Evolutionary conservation across 2,888 invertebrate genomes (phyloP).

Genomic region (Loripinus fragilis): DNA sequence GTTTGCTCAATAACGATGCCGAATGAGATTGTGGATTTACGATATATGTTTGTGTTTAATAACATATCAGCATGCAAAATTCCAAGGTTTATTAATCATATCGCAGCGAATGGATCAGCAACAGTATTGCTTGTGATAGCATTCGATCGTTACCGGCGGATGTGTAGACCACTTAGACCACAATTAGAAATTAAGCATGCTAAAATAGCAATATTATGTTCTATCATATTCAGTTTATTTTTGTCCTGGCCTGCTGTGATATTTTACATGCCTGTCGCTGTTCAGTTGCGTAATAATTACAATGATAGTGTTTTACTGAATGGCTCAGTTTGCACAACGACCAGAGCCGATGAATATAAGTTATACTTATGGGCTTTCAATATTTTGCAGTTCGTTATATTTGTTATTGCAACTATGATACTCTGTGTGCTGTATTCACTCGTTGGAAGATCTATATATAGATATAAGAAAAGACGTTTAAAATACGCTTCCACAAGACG

Average conservation of each 20-base stretch:
- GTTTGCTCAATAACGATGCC: slow-evolving; percentile 67
- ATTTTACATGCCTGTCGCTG: slow-evolving; percentile 63
- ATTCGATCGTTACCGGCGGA: slow-evolving; percentile 69
- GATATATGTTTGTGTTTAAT: slow-evolving; percentile 64
- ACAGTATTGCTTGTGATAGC: slow-evolving; percentile 65
- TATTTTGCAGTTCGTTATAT: slow-evolving; percentile 58
- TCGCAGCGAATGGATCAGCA: slow-evolving; percentile 61
- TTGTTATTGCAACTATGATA: slow-evolving; percentile 53
- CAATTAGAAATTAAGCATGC: slow-evolving; percentile 61
- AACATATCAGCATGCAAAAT: slow-evolving; percentile 61
- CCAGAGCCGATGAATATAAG: slow-evolving; percentile 45
- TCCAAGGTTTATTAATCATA: slow-evolving; percentile 60
- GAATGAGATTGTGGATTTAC: slow-evolving; percentile 69
- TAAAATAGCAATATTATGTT: slow-evolving; percentile 43
- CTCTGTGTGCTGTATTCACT: slow-evolving; percentile 63
- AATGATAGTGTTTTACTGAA: slow-evolving; percentile 27
- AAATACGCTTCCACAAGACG: neutral
- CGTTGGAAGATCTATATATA: slow-evolving; percentile 57
- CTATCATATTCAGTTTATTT: slow-evolving; percentile 42
- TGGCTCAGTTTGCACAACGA: slow-evolving; percentile 70
- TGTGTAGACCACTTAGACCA: slow-evolving; percentile 68
- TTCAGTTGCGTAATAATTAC: slow-evolving; percentile 49
- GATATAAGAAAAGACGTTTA: slow-evolving; percentile 19
- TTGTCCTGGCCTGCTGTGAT: slow-evolving; percentile 64
- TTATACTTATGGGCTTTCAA: slow-evolving; percentile 65